Percentiles rank a stretch among this genome's conserved stretches.
phyloP scores from a whole-genome alignment of 23 tunicate genomes.

The Styela clava region DNA sequence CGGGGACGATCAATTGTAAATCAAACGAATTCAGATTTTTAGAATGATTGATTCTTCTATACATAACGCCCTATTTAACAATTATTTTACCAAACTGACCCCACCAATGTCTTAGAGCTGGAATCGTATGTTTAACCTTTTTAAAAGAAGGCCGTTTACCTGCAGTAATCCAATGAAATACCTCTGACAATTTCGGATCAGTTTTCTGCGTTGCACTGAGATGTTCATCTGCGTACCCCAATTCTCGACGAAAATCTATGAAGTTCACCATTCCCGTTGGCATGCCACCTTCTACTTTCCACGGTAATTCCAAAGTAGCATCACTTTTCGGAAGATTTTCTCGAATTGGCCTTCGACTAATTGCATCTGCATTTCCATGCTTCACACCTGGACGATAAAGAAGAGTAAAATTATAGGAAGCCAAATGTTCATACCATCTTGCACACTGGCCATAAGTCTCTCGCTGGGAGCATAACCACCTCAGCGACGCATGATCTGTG shows the following conservation, averaged over 20 bases:
- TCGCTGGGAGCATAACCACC: constrained; percentile 25
- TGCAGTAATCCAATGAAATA: not conserved
- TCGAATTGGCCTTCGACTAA: constrained; percentile 10
- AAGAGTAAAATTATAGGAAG: constrained; percentile 29
- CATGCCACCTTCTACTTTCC: not conserved
- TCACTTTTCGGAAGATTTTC: not conserved
- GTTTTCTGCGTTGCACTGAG: not conserved
- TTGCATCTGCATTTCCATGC: constrained; percentile 31
- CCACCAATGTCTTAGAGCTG: not conserved
- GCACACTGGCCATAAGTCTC: constrained; percentile 40
- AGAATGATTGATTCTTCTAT: not conserved
- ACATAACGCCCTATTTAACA: not conserved
- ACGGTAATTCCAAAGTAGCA: not conserved
- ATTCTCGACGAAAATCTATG: not conserved
- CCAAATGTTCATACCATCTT: constrained; percentile 31
- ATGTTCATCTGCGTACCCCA: not conserved
- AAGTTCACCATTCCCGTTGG: not conserved
- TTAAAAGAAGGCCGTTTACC: not conserved
- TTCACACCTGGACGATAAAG: constrained; percentile 26
- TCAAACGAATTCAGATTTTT: too few relatives aligned
- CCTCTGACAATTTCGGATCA: not conserved
- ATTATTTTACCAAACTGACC: not conserved
- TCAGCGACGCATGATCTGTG: constrained; percentile 29
- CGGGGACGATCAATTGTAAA: too few relatives aligned
- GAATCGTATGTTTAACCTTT: not conserved